These are phyloP conservation scores for Spisula subtruncata DNA, from an alignment of 2,888 invertebrate species.

Conservation along the genomic window DNA sequence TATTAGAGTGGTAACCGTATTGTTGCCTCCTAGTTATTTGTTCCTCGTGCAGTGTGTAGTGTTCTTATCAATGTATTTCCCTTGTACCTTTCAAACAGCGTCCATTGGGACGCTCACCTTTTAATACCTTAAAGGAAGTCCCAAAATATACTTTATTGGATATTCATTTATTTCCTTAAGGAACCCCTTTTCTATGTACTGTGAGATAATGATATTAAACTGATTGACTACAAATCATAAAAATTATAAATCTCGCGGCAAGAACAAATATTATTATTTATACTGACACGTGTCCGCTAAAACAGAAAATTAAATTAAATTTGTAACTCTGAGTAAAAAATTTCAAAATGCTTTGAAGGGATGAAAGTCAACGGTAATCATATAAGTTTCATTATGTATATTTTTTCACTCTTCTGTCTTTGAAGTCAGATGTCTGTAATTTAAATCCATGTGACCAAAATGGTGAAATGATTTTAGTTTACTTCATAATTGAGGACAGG, in stretches of 20 bases:
- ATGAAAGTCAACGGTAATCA: background rate
- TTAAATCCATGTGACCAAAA: constrained; percentile 21
- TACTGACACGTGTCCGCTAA: background rate
- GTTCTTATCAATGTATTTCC: too few species aligned
- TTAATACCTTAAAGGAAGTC: too few species aligned
- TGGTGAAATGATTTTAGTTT: constrained; percentile 19
- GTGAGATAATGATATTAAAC: too few species aligned
- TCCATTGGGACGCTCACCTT: too few species aligned
- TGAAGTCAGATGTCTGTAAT: constrained; percentile 26
- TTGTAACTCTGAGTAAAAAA: background rate
- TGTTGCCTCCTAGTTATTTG: too few species aligned
- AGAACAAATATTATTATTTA: background rate
- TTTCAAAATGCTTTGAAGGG: background rate
- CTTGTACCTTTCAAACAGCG: too few species aligned
- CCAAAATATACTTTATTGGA: too few species aligned
- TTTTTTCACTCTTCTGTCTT: constrained; percentile 8
- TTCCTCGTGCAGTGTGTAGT: too few species aligned
- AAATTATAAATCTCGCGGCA: background rate
- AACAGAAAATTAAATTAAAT: background rate
- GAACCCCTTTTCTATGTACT: too few species aligned
- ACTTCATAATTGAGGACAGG: background rate
- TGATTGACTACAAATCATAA: background rate
- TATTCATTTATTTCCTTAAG: too few species aligned
- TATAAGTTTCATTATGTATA: background rate
- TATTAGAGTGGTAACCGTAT: too few species aligned